Conservation (phyloP, 2,888 invertebrate genomes). For the Chalcosyrphus nemorum region DNA sequence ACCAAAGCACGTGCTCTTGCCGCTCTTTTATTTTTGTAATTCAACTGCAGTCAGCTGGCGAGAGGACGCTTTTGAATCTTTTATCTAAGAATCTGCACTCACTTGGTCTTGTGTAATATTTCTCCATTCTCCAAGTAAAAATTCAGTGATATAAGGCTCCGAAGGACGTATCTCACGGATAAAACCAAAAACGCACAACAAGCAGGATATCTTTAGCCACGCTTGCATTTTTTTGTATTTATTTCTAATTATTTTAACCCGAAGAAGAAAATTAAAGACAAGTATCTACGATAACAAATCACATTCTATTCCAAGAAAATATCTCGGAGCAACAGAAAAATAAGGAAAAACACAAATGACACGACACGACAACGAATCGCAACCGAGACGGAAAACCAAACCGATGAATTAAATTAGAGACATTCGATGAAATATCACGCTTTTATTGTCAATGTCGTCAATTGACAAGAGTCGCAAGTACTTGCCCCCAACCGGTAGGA, state of each 20-base stretch:
- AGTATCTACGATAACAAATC: neutral
- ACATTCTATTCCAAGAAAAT: neutral
- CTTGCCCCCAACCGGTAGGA: neutral
- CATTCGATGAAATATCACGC: conserved; percentile 20
- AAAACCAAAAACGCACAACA: conserved; percentile 91
- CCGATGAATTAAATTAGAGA: conserved; percentile 34
- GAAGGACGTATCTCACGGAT: conserved; percentile 93
- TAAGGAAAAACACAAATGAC: neutral
- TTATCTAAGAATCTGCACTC: conserved; percentile 28
- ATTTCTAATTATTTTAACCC: neutral
- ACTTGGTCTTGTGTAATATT: conserved; percentile 86
- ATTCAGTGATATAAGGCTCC: conserved; percentile 92
- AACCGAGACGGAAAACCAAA: neutral
- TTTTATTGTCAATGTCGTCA: neutral
- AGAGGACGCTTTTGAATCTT: neutral
- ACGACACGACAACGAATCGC: neutral
- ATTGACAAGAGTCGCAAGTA: neutral
- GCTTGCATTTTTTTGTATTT: conserved; percentile 81
- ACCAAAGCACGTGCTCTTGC: conserved; percentile 33
- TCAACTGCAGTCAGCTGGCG: neutral
- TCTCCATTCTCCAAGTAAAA: conserved; percentile 88
- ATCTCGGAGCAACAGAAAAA: too few relatives aligned
- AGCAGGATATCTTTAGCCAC: conserved; percentile 88
- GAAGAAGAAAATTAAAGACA: neutral
- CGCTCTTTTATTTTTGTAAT: neutral